Percentiles rank a stretch among this genome's conserved stretches.
These are phyloP conservation scores for Agrilus cyanescens DNA, from an alignment of 2,888 invertebrate species.

Conservation along the genomic window DNA sequence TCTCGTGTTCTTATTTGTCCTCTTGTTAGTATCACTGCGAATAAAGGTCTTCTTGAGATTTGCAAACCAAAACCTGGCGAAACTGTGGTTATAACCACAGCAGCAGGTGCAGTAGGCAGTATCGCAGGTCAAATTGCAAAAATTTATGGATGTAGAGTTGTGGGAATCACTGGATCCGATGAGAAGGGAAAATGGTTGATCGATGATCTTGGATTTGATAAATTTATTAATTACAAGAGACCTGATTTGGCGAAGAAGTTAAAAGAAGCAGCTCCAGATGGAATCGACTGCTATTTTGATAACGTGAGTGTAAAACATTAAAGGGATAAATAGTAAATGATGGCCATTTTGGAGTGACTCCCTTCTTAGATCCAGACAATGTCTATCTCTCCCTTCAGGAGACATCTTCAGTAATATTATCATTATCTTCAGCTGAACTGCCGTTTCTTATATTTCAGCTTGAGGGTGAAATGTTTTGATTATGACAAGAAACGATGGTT, in stretches of 20 bases:
- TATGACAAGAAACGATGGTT: too few relatives aligned
- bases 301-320: slow-evolving; percentile 45
- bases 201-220: slow-evolving; percentile 53
- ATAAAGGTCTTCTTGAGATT: slow-evolving; percentile 60
- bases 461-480: too few relatives aligned
- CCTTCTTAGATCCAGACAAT: too few relatives aligned
- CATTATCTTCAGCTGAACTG: too few relatives aligned
- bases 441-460: too few relatives aligned
- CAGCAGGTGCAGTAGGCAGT: slow-evolving; percentile 68
- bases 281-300: slow-evolving; percentile 65
- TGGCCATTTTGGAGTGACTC: too few relatives aligned
- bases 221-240: slow-evolving; percentile 61
- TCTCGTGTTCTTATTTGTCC: background rate
- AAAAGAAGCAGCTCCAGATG: slow-evolving; percentile 50
- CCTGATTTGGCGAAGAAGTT: slow-evolving; percentile 41
- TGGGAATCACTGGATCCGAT: slow-evolving; percentile 59
- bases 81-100: slow-evolving; percentile 60
- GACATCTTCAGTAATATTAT: too few relatives aligned
- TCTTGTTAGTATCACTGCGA: slow-evolving; percentile 51
- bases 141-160: slow-evolving; percentile 54
- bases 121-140: slow-evolving; percentile 71
- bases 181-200: slow-evolving; percentile 59
- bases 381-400: too few relatives aligned
- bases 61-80: slow-evolving; percentile 61
- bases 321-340: too few relatives aligned